A percentile compares a stretch with the other conserved stretches of the same genome.
Conservation (phyloP, 1,140 invertebrate genomes). For the Trachymyrmex cornetzi region DNA sequence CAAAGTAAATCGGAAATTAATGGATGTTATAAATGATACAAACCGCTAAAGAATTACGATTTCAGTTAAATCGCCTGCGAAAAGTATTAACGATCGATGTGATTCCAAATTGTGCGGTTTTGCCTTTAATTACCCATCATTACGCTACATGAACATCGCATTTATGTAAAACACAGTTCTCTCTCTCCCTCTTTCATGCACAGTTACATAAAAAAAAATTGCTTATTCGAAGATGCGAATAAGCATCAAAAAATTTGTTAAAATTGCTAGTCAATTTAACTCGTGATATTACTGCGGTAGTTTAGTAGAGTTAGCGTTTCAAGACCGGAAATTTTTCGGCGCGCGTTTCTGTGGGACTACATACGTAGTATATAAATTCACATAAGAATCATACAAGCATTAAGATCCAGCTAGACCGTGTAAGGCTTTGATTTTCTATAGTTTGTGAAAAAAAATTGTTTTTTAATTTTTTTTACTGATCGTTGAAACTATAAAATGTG, state of each 20-base stretch:
- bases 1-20: conserved; percentile 44
- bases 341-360: too few relatives aligned
- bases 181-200: not conserved
- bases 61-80: not conserved
- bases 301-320: too few relatives aligned
- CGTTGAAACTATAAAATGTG: not conserved
- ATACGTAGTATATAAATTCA: too few relatives aligned
- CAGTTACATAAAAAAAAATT: not conserved
- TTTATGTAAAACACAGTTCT: not conserved
- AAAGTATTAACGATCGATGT: not conserved
- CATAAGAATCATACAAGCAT: too few relatives aligned
- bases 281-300: too few relatives aligned
- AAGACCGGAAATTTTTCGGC: too few relatives aligned
- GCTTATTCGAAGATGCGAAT: too few relatives aligned
- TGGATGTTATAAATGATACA: conserved; percentile 30
- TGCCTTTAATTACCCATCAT: conserved; percentile 8
- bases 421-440: too few relatives aligned
- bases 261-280: too few relatives aligned
- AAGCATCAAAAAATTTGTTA: too few relatives aligned
- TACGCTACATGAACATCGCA: not conserved
- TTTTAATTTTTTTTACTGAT: not conserved
- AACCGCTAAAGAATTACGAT: not conserved
- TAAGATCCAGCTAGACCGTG: too few relatives aligned
- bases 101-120: not conserved
- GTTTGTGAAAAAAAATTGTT: not conserved